Evolutionary conservation across 2,113 vertebrate species (phyloP), one percentile per base, ranked within the genome.

Genomic region (Pseudorectes ferrugineus): DNA sequence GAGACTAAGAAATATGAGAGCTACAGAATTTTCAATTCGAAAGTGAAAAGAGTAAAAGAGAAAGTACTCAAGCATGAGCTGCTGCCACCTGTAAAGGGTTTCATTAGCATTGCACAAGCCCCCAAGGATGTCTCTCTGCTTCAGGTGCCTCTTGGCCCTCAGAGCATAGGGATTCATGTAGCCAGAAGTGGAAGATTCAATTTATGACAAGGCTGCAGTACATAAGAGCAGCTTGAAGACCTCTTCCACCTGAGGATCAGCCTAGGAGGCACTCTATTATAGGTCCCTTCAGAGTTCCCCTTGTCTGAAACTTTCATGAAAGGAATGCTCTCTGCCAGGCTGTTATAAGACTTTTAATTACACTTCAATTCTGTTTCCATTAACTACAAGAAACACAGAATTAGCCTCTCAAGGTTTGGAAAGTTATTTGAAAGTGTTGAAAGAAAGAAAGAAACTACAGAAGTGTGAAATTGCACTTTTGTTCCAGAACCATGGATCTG

Each of bases 321-420:
- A 92, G 43, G 38, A 65, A 72, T 71, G 54, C 49, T 77, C 75
- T 88, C 58, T 59, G 28, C 28, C 48, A 72, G 46, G 59, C 20
- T 88, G 12, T 40, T 90, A 59, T 43, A 23, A 62, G 72, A 73
- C 58, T 79, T 92, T 43, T 63, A 84, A 83, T 81, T 92, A 77
- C 33, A 81, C 46, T 86, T 91, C 65, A 88, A 78, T 91, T 72
- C 70, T 92, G 25, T 90, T 93, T 66, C 83, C 49, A 72, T 91
- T 91, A 79, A 67, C 65, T 42, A 40, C 33, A 85, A 75, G 5
- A 11, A 78, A 92, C 84, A 46, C 13, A 83, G 46, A 54, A 94
- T 68, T 46, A 45, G 35, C 12, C 26, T 36, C 38, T 79, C 54
- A 46, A 62, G 33, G 36, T 92, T 71, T 78, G 35, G 48, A 73